Percentiles rank a stretch among this genome's conserved stretches.
Conservation (phyloP, 2,888 invertebrate genomes). For the Dione juno region DNA sequence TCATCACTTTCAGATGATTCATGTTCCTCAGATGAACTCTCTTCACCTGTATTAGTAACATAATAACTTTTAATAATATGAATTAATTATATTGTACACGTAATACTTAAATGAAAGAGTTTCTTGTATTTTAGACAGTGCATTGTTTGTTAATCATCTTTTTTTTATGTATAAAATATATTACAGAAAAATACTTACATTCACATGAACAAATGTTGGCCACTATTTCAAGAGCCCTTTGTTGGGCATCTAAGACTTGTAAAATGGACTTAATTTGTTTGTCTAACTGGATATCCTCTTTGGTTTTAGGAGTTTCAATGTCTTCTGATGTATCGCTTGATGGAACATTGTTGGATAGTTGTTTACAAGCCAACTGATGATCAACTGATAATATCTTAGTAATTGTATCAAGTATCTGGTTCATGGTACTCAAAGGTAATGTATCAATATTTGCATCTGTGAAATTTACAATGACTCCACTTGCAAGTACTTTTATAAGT, state of each 20-base stretch:
- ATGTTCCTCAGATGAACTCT: constrained; percentile 59
- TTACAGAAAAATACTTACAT: constrained; percentile 64
- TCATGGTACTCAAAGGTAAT: constrained; percentile 74
- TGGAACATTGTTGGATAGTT: constrained; percentile 77
- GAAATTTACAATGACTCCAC: constrained; percentile 83
- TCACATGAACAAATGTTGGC: constrained; percentile 88
- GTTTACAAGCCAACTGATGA: constrained; percentile 76
- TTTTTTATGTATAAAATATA: too few relatives aligned
- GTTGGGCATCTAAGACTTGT: constrained; percentile 86
- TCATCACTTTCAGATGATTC: constrained; percentile 73
- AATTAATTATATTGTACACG: background rate
- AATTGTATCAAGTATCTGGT: constrained; percentile 78
- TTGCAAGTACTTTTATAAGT: constrained; percentile 82
- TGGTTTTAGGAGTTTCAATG: constrained; percentile 61
- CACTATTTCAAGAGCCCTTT: constrained; percentile 87
- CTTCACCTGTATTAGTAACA: constrained; percentile 55
- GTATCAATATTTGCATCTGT: constrained; percentile 69
- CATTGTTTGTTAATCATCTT: too few relatives aligned
- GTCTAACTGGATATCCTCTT: constrained; percentile 70
- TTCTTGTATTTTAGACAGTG: too few relatives aligned
- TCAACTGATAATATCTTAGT: constrained; percentile 81
- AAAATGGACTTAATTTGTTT: constrained; percentile 77
- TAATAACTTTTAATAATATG: background rate
- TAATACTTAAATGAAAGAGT: too few relatives aligned
- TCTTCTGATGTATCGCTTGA: constrained; percentile 63